Conservation (phyloP, 2,888 invertebrate species). For the Drosophila melanosoma region DNA sequence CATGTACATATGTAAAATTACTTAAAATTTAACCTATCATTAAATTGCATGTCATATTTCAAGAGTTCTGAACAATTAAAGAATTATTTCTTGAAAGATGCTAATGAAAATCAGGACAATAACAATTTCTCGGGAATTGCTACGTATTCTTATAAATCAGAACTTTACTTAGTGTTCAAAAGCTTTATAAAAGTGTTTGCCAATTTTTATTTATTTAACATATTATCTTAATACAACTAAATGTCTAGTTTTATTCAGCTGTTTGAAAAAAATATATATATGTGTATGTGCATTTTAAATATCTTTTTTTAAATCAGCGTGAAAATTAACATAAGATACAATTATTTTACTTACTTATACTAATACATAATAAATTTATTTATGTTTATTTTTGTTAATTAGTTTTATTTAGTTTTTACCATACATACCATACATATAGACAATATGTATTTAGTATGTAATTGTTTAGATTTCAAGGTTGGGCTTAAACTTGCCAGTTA, state of each 20-base stretch:
- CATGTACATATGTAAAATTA: neutral
- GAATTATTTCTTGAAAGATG: neutral
- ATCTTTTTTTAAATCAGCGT: neutral
- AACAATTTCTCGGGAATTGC: neutral
- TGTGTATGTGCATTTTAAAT: neutral
- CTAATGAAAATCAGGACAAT: neutral
- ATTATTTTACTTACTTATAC: neutral
- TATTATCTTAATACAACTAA: neutral
- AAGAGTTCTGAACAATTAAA: neutral
- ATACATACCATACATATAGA: neutral
- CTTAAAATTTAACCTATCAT: neutral
- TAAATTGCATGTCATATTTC: neutral
- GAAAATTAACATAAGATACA: neutral
- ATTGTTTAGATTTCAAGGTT: conserved; percentile 2
- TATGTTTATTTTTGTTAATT: neutral
- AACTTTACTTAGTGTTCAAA: neutral
- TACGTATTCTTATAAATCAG: neutral
- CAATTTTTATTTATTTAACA: neutral
- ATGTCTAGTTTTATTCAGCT: neutral
- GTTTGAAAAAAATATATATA: neutral
- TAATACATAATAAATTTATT: neutral
- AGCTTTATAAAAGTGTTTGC: neutral
- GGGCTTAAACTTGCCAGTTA: neutral
- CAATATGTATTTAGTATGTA: neutral
- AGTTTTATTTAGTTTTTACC: neutral